Percentiles rank a stretch among this genome's conserved stretches.
Evolutionary conservation across 1,140 invertebrate genomes (phyloP).

Genomic region (Diorhabda elongata): DNA sequence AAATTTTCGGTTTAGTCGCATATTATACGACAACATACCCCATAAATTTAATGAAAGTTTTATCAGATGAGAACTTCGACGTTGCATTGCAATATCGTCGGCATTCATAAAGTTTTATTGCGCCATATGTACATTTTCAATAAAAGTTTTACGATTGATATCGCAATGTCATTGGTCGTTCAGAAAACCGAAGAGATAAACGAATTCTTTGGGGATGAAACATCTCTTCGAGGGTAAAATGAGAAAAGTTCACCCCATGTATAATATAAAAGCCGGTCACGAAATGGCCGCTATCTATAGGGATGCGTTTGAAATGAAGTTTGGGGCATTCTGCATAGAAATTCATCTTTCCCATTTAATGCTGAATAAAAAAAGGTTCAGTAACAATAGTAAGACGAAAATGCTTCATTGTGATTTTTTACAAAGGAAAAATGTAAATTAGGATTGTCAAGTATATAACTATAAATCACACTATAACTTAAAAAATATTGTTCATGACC

Average conservation of each 20-base stretch:
- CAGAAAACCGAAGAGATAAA: constrained; percentile 17
- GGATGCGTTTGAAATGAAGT: neutral
- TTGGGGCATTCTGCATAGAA: neutral
- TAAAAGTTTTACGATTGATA: constrained; percentile 22
- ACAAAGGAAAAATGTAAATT: no score
- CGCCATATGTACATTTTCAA: constrained; percentile 24
- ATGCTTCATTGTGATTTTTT: no score
- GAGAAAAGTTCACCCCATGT: neutral
- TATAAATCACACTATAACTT: no score
- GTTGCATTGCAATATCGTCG: constrained; percentile 19
- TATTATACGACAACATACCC: neutral
- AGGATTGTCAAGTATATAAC: no score
- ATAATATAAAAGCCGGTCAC: neutral
- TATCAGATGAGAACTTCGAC: constrained; percentile 22
- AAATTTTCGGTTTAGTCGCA: no score
- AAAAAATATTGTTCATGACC: no score
- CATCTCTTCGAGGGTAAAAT: neutral
- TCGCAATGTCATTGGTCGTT: constrained; percentile 18
- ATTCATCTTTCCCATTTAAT: neutral
- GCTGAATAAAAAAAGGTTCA: no score
- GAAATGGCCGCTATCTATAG: neutral
- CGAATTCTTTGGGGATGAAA: constrained; percentile 23
- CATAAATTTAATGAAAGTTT: constrained; percentile 28
- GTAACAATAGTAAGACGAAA: no score
- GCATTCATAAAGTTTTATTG: constrained; percentile 24